Base-by-base conservation (phyloP, 2,797 vertebrate species). In the Orestias chungarensis region DNA sequence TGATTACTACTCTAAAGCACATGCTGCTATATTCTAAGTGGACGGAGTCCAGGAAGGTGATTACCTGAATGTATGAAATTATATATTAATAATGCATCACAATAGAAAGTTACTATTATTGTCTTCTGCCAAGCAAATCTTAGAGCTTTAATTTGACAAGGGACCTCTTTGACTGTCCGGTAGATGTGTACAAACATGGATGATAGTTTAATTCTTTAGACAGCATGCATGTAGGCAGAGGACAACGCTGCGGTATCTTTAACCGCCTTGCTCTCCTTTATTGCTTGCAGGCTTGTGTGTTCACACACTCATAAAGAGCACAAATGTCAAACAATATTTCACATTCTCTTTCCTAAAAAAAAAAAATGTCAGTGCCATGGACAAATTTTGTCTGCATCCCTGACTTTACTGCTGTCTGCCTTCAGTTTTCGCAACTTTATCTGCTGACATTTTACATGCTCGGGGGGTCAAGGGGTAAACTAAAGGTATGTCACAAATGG, bases 271-370 rank as follows among this genome's bases (percentile, higher is more conserved):
- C 72, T 74, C 68, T 78, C 77, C 57, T 52, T 81, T 64, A 38
- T 59, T 31, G 82, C 83, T 86, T 44, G n/a, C 70, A 79, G 82
- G 67, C 78, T 72, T 64, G 46, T 59, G 65, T 74, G 70, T 55
- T 73, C 66, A 31, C 25, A 35, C 46, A 57, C 72, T 72, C 76
- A 35, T 73, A 61, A 59, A 1, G 2, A 18, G 42, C 79, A 86
- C 75, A 91, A 93, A 93, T 91, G 91, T 90, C 92, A 91, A 84
- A 77, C 71, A 82, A 78, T 87, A 84, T 87, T 89, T 92, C 88
- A 80, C 80, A 86, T 89, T 81, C 78, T 85, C 79, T 66, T 76
- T 73, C 76, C 79, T 64, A 87, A 91, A n/a, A n/a, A n/a, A n/a
- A n/a, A n/a, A n/a, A 68, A 92, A 93, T 93, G 90, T 87, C 92